Base-by-base conservation (phyloP, 2,113 vertebrate genomes). In the Oenanthe melanoleuca region DNA sequence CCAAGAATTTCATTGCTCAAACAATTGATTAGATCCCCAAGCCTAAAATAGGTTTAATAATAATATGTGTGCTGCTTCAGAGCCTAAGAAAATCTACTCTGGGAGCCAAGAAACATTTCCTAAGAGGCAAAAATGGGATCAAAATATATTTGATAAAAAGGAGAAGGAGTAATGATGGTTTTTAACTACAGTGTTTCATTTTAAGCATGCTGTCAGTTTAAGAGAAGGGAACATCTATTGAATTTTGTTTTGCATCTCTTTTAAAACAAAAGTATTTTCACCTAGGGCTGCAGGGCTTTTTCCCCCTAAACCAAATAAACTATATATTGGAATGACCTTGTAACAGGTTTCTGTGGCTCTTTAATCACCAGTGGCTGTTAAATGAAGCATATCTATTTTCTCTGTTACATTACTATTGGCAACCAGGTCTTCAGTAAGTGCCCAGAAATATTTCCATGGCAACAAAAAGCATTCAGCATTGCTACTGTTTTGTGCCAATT, bases 361-460 rank as follows among this genome's bases (percentile, higher is more conserved):
- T 97, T 97, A 97, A 97, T 98, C 97, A 98, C 92, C 95, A 72
- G 93, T 88, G 91, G 93, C 96, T 96, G 96, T 96, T 97, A 98
- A 97, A 97, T 96, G 97, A 98, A 98, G 97, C 96, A 88, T 97
- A 96, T 98, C 97, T 98, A 97, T 98, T 98, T 98, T 98, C 97
- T 98, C 96, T 96, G 96, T 97, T 97, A 97, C 96, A 98, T 98
- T 98, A 98, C 98, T 98, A 97, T 96, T 98, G 97, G 98, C 97
- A 98, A 98, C 97, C 97, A 97, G 97, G 93, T 97, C 97, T 96
- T 97, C 94, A 96, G 96, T 96, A 97, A 97, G 96, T 97, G 97
- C 97, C 97, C 97, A 97, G 98, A 97, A 97, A 95, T 96, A 98
- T 98, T 98, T 96, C 98, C 98, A 98, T 98, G 98, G 98, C 97